Evolutionary conservation across 1,140 invertebrate genomes (phyloP).

Genomic region (Probaryconus sp.): DNA sequence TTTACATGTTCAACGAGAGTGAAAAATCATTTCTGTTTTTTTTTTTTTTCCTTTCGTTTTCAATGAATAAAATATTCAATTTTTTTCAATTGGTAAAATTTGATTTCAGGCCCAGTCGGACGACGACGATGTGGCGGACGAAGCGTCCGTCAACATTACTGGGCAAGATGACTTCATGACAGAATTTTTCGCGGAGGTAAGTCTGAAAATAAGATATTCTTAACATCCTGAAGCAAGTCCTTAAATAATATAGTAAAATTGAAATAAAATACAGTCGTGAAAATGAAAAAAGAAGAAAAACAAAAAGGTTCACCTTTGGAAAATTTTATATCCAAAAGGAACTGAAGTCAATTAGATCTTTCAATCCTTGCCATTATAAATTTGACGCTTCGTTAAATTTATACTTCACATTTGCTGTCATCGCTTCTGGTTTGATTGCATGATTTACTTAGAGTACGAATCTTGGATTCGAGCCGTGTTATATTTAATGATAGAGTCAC

Average conservation of each 20-base stretch:
- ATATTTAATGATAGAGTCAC: too few species aligned
- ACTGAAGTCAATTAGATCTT: conserved; percentile 29
- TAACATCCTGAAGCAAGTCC: too few species aligned
- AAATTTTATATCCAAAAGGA: too few species aligned
- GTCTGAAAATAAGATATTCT: conserved; percentile 65
- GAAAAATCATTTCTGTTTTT: conserved; percentile 4
- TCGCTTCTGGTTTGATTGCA: conserved; percentile 27
- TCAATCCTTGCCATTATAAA: conserved; percentile 15
- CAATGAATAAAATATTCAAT: too few species aligned
- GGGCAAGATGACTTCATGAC: conserved; percentile 95
- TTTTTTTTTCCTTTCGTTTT: conserved; percentile 27
- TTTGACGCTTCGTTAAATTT: conserved; percentile 38
- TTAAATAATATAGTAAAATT: background rate
- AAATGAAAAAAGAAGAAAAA: background rate
- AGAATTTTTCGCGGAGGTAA: conserved; percentile 97
- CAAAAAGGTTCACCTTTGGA: too few species aligned
- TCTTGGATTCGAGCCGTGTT: conserved; percentile 2
- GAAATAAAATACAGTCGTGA: background rate
- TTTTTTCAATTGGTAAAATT: conserved; percentile 44
- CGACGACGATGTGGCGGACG: conserved; percentile 95
- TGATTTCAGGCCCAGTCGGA: conserved; percentile 92
- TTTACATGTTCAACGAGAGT: conserved; percentile 4
- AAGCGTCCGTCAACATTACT: conserved; percentile 94
- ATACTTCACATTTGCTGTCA: conserved; percentile 28
- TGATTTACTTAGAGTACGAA: conserved; percentile 18